Evolutionary conservation across 1,140 invertebrate species (phyloP), one percentile per base, ranked within the genome.

Genomic region (Euschistus heros): DNA sequence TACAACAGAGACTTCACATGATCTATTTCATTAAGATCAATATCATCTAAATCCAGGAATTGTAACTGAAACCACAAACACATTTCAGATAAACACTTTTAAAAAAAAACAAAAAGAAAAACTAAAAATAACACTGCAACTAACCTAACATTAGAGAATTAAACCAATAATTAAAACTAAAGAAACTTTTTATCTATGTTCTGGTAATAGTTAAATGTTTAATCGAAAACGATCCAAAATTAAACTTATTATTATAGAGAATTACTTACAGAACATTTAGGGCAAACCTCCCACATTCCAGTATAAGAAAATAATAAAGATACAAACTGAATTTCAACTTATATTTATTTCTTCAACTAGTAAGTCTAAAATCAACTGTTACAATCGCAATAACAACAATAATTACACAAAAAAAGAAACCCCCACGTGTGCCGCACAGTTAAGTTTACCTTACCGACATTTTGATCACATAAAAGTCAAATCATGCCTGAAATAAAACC

Each of bases 381-480:
- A 18, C 2, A 22, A 18, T 20, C n/a, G 6, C 22, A 6, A 20
- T 22, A 50, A 22, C 14, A 10, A 22, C 47, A 3, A n/a, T 54
- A 20, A 54, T 20, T 54, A 57, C 33, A 46, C 2, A 62, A 62
- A 37, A 30, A 62, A 62, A 33, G 22, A 50, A 63, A 63, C 14
- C 44, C 42, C 62, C 62, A 63, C 62, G 42, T 52, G 62, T 52
- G 62, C 42, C 62, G 47, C 22, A 63, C 24, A 24, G 47, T 55
- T 4, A 18, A 64, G 30, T 54, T 50, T 52, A 64, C 47, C 50
- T 64, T 64, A 55, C 63, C 63, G 63, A 64, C 63, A 64, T 64
- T 64, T 64, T 64, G 63, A 20, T 33, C 18, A 18, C 15, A 33
- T 22, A 61, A 42, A 61, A 44, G 62, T 50, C 26, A 52, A 47